These are phyloP conservation scores for Gadopsis marmoratus DNA, from an alignment of 2,797 vertebrate genomes.

Conservation along the genomic window DNA sequence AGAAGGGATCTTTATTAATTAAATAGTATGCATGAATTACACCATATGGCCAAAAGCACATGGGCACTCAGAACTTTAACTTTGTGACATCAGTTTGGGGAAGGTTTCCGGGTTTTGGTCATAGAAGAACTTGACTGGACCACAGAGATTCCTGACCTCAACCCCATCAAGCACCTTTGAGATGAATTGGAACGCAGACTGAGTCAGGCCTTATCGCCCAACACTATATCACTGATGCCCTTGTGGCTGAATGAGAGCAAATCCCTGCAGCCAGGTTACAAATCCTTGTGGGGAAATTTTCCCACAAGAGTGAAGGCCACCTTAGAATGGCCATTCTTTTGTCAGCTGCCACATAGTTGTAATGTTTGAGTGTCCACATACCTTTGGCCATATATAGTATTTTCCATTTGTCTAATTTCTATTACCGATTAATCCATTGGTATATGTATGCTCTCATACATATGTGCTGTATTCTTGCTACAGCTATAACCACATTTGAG, in stretches of 20 bases:
- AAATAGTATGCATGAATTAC: not conserved
- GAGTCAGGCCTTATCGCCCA: not conserved
- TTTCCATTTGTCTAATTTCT: not conserved
- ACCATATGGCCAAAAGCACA: not conserved
- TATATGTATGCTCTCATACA: not conserved
- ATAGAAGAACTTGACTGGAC: not conserved
- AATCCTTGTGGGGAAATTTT: not conserved
- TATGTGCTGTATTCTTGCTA: not conserved
- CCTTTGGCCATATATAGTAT: not conserved
- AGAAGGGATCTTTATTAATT: slow-evolving; percentile 5
- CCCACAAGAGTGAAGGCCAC: not conserved
- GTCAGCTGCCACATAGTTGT: not conserved
- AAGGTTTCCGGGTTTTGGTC: not conserved
- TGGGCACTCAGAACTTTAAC: not conserved
- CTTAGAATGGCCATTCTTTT: not conserved
- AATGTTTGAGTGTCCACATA: not conserved
- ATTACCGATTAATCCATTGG: not conserved
- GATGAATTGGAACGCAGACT: not conserved
- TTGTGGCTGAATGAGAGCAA: slow-evolving; percentile 10
- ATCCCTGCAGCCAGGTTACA: slow-evolving; percentile 7
- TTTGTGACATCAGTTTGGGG: not conserved
- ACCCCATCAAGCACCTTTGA: slow-evolving; percentile 2
- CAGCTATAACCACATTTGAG: not conserved
- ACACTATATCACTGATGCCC: not conserved
- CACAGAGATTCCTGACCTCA: slow-evolving; percentile 10